Evolutionary conservation across 1,140 invertebrate genomes (phyloP), one percentile per base, ranked within the genome.

Genomic region (Drosophila rhopaloa): DNA sequence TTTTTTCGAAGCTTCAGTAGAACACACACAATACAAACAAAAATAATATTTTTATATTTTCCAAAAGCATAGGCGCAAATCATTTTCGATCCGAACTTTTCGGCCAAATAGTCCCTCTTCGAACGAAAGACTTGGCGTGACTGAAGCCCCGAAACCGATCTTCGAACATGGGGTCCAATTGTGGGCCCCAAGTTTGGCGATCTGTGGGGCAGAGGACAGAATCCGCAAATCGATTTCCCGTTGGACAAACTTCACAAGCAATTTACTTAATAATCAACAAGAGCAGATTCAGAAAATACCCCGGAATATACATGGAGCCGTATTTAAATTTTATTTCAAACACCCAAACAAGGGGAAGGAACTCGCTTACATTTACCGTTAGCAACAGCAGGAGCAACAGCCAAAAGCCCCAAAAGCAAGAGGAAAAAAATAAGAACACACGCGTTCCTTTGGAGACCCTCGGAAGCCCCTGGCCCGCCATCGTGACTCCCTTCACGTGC

Each of bases 241-340:
- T 37, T n/a, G 62, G 55, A 43, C 54, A 58, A 72, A 51, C 54
- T 61, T 60, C 29, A 56, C 55, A 60, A 80, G 58, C 58, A 80
- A 80, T 80, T 81, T 81, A 40, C 73, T 60, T 55, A 55, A 35
- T 41, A 41, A 50, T 35, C 44, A 59, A 29, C 16, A 16, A 9
- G 38, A 16, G 37, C 27, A 47, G 37, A 10, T n/a, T 19, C 10
- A n/a, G 66, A 13, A 67, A 24, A 72, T 54, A n/a, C 41, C 27
- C 13, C 7, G 13, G 13, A 72, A 72, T 46, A 24, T 35, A 54
- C 48, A 60, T 35, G 56, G 24, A 63, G 51, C 56, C 35, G 59
- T 73, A 86, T 88, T 85, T 85, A 76, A 88, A 88, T 78, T 74
- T 78, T 63, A 63, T 74, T 78, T 19, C 58, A 77, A 47, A 74